Conservation (phyloP, 2,113 vertebrate species). For the Petaurus breviceps region DNA sequence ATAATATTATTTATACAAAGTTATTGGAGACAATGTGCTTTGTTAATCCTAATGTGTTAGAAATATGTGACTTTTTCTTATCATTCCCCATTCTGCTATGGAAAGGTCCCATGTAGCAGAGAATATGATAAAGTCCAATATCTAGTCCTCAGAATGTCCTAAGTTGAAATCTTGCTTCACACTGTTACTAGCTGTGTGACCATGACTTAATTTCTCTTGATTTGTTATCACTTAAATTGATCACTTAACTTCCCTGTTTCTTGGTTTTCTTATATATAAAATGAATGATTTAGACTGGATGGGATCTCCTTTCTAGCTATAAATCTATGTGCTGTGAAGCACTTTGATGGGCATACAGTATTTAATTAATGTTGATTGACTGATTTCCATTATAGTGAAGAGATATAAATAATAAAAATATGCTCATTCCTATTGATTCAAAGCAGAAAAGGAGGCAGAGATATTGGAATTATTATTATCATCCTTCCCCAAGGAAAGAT, state of each 20-base stretch:
- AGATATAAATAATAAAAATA: background rate
- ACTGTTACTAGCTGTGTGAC: background rate
- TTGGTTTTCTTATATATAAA: background rate
- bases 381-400: background rate
- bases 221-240: background rate
- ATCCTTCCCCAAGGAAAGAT: background rate
- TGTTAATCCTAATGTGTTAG: background rate
- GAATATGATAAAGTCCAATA: background rate
- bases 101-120: background rate
- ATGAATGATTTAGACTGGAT: background rate
- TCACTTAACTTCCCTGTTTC: background rate
- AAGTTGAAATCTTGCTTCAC: background rate
- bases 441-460: background rate
- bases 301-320: background rate
- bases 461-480: background rate
- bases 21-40: background rate
- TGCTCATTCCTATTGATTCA: background rate
- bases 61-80: background rate
- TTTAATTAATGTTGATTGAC: background rate
- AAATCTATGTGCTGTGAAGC: background rate
- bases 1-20: background rate
- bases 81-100: background rate
- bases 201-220: background rate
- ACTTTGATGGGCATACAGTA: background rate
- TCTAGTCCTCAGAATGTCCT: background rate